Evolutionary conservation across 2,888 invertebrate genomes (phyloP).

Genomic region (Chymomyza procnemis): DNA sequence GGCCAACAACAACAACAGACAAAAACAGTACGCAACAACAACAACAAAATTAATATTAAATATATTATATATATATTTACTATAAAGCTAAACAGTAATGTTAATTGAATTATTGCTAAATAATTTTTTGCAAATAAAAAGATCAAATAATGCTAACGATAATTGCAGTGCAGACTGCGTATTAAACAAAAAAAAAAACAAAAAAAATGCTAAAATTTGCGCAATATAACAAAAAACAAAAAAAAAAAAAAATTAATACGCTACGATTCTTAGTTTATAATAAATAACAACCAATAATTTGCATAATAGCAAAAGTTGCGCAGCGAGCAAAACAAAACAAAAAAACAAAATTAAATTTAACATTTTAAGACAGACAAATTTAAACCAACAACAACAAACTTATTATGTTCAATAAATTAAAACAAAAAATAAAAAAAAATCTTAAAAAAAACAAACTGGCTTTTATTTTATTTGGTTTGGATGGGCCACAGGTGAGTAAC

Average conservation of each 20-base stretch:
- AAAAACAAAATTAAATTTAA: slow-evolving; percentile 55
- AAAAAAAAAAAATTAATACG: slow-evolving; percentile 5
- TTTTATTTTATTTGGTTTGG: neutral
- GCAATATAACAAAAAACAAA: slow-evolving; percentile 10
- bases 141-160: neutral
- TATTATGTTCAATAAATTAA: slow-evolving; percentile 78
- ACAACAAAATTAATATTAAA: slow-evolving; percentile 20
- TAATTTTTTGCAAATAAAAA: neutral
- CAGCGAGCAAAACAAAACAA: slow-evolving; percentile 17
- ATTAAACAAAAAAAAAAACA: slow-evolving; percentile 9
- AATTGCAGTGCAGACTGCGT: neutral
- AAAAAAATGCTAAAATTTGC: slow-evolving; percentile 15
- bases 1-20: slow-evolving; percentile 29
- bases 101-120: slow-evolving; percentile 34
- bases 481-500: neutral
- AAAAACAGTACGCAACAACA: slow-evolving; percentile 23
- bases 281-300: slow-evolving; percentile 17
- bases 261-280: slow-evolving; percentile 13
- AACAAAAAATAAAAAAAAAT: slow-evolving; percentile 58
- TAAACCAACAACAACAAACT: slow-evolving; percentile 58
- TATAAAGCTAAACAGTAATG: slow-evolving; percentile 47
- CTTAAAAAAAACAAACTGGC: slow-evolving; percentile 40
- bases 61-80: slow-evolving; percentile 15
- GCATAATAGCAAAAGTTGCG: slow-evolving; percentile 24
- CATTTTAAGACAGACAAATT: slow-evolving; percentile 32